These are phyloP conservation scores for Asbolus verrucosus DNA, from an alignment of 1,140 invertebrate genomes.

Conservation along the genomic window DNA sequence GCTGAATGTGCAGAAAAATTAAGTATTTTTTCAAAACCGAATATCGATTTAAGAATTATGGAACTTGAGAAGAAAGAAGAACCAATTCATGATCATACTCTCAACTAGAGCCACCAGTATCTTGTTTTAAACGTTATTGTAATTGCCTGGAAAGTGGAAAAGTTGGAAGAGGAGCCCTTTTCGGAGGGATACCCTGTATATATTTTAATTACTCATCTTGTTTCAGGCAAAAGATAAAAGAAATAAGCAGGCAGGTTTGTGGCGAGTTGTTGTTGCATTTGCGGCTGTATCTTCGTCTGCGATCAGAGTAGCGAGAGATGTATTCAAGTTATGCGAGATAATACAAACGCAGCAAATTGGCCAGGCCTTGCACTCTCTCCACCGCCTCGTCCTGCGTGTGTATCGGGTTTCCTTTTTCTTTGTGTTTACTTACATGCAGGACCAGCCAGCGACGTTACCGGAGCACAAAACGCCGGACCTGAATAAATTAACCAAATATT, in stretches of 20 bases:
- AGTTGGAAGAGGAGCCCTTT: too few species aligned
- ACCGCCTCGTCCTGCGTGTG: constrained; percentile 19
- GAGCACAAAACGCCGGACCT: constrained; percentile 15
- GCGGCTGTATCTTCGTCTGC: constrained; percentile 37
- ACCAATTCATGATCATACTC: too few species aligned
- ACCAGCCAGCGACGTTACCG: constrained; percentile 21
- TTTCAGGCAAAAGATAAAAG: constrained; percentile 28
- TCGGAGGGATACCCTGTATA: constrained; percentile 8
- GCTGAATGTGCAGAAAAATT: too few species aligned
- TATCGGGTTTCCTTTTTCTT: constrained; percentile 2
- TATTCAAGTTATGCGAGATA: constrained; percentile 38
- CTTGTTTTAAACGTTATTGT: too few species aligned
- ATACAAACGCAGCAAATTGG: constrained; percentile 35
- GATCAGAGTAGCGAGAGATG: constrained; percentile 33
- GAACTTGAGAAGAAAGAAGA: too few species aligned
- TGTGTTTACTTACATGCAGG: background rate
- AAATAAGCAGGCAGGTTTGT: constrained; percentile 33
- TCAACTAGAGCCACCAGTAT: too few species aligned
- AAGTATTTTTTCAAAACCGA: too few species aligned
- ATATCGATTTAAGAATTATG: too few species aligned
- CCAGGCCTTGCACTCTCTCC: constrained; percentile 29
- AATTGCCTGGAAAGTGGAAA: too few species aligned
- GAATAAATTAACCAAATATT: constrained; percentile 32
- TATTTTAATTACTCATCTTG: constrained; percentile 26
- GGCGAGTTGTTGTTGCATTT: constrained; percentile 38